Base-by-base conservation (phyloP, 2,113 vertebrate genomes). In the Phasianus colchicus region DNA sequence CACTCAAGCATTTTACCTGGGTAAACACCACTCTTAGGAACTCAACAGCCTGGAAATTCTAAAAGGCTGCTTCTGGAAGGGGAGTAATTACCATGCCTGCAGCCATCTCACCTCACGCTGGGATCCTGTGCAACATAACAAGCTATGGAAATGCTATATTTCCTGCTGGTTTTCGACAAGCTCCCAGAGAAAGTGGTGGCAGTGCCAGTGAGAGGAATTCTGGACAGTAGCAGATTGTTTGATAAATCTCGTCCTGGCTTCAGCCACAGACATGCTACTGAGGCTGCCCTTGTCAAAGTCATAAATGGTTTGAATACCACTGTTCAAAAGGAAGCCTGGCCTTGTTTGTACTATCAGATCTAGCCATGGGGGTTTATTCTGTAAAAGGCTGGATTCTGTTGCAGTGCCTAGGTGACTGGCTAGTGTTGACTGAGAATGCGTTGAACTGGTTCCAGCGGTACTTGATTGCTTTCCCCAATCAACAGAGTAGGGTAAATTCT, bases 301-400 rank as follows among this genome's bases (percentile, higher is more conserved):
- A 90, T 93, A 93, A 96, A 94, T 34, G 66, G 89, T 71, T 83
- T 96, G 93, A 95, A 96, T 95, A 74, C 79, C 16, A 1, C 48
- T 36, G 83, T 83, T 95, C 95, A 95, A 95, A 97, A 95, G 94
- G 94, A 97, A 97, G 94, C 94, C 93, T 88, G 90, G 94, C 93
- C 96, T 96, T 95, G 94, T 97, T 96, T 97, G 96, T 95, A 94
- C 93, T 95, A 96, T 97, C 94, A 97, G 95, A 96, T 95, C 95
- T 96, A 95, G 76, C 95, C 40, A 2, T 78, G 54, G 90, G 95
- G 94, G 83, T 80, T 83, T 88, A 42, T 90, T 95, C 83, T 91
- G 80, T 93, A 91, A 95, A 93, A 95, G 93, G 83, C 94, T 95
- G 91, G 88, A 88, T 95, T 97, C 95, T 95, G 77, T 94, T 91